Conservation (phyloP, 2,797 vertebrate genomes). For the Sebastes itinus region DNA sequence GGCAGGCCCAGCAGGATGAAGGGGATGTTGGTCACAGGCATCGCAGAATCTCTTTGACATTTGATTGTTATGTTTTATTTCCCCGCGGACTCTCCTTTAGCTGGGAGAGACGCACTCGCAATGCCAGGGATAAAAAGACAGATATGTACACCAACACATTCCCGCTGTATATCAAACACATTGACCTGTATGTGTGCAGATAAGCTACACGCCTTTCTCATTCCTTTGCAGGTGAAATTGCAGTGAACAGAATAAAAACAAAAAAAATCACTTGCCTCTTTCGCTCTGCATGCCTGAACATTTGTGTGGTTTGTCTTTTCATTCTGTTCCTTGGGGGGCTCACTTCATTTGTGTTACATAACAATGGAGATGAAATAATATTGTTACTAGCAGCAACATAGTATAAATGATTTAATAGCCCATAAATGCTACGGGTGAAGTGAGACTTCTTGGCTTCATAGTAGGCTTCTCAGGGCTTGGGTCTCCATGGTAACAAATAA, state of each 20-base stretch:
- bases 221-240: slow-evolving; percentile 12
- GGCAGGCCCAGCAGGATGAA: slow-evolving; percentile 13
- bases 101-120: not conserved
- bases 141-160: not conserved
- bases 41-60: slow-evolving; percentile 41
- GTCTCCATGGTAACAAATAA: slow-evolving; percentile 81
- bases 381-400: slow-evolving; percentile 48
- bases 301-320: slow-evolving; percentile 15
- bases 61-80: slow-evolving; percentile 46
- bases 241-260: not conserved
- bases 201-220: not conserved
- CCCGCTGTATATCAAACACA: not conserved
- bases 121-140: not conserved
- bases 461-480: slow-evolving; percentile 68
- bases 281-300: not conserved
- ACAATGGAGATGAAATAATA: slow-evolving; percentile 59
- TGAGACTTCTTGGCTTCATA: slow-evolving; percentile 65
- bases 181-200: not conserved
- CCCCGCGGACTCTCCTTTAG: slow-evolving; percentile 4
- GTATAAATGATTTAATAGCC: slow-evolving; percentile 72
- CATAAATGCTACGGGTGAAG: slow-evolving; percentile 58
- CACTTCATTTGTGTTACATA: slow-evolving; percentile 56
- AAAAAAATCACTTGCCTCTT: not conserved
- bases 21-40: slow-evolving; percentile 17
- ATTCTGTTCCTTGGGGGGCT: slow-evolving; percentile 23